Evolutionary conservation across 2,888 invertebrate genomes (phyloP).

Genomic region (Colletes collaris): DNA sequence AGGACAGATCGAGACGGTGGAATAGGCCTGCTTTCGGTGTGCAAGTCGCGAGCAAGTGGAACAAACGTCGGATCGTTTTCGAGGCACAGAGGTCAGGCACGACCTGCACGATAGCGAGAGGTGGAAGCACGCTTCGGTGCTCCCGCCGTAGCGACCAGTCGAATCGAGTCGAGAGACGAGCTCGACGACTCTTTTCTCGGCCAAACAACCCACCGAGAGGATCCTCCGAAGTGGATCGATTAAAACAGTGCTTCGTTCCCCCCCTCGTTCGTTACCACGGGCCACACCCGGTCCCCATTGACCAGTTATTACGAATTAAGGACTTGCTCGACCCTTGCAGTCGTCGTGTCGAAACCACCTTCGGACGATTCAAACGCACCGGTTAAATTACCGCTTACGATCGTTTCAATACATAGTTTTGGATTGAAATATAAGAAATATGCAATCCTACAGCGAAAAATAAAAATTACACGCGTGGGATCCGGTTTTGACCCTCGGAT

Average conservation of each 20-base stretch:
- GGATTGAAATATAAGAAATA: too few relatives aligned
- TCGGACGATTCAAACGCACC: too few relatives aligned
- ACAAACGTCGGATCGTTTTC: slow-evolving; percentile 59
- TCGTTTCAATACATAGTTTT: too few relatives aligned
- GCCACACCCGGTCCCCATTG: neutral
- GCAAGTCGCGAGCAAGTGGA: slow-evolving; percentile 62
- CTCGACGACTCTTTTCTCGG: slow-evolving; percentile 17
- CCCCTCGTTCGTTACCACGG: neutral
- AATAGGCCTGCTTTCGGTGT: slow-evolving; percentile 58
- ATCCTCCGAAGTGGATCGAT: neutral
- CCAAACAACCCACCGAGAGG: neutral
- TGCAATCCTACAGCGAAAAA: too few relatives aligned
- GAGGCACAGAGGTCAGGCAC: slow-evolving; percentile 75
- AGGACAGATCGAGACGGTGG: too few relatives aligned
- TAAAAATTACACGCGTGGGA: too few relatives aligned
- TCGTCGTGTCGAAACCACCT: too few relatives aligned
- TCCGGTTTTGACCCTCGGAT: too few relatives aligned
- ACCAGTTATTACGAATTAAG: slow-evolving; percentile 1
- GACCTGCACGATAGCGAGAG: slow-evolving; percentile 74
- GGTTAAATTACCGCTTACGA: too few relatives aligned
- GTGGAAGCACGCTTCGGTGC: slow-evolving; percentile 82
- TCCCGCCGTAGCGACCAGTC: slow-evolving; percentile 69
- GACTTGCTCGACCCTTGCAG: too few relatives aligned
- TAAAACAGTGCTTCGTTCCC: neutral
- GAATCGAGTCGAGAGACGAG: slow-evolving; percentile 50